A percentile compares a stretch with the other conserved stretches of the same genome.
phyloP scores from a whole-genome alignment of 1,140 invertebrate genomes.

The Alviniconcha marisindica region DNA sequence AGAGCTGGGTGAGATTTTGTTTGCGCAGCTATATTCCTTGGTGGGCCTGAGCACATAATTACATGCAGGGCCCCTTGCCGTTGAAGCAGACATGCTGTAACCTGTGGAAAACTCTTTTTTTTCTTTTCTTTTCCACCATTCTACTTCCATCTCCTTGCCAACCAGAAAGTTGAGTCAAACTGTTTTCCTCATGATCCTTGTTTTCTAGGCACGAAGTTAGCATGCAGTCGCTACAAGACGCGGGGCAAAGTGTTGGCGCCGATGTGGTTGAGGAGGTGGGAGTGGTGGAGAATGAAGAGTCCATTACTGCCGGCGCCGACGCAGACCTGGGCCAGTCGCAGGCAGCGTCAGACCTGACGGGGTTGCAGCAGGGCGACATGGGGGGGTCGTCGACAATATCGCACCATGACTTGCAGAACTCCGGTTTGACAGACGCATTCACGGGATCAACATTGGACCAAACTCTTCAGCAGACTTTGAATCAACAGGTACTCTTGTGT shows the following conservation, averaged over 20 bases:
- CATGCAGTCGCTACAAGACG: constrained; percentile 69
- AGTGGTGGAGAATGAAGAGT: constrained; percentile 56
- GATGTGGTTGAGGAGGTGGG: constrained; percentile 45
- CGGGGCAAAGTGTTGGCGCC: constrained; percentile 42
- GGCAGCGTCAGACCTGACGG: constrained; percentile 49
- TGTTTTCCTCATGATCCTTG: background rate
- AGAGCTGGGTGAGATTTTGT: too few relatives aligned
- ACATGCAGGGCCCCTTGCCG: too few relatives aligned
- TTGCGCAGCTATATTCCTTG: too few relatives aligned
- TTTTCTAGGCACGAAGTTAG: constrained; percentile 78
- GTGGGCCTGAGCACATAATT: too few relatives aligned
- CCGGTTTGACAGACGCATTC: constrained; percentile 58
- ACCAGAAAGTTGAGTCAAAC: too few relatives aligned
- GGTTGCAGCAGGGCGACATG: constrained; percentile 52
- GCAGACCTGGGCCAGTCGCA: constrained; percentile 51
- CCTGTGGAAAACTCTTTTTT: too few relatives aligned
- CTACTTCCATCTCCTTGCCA: too few relatives aligned
- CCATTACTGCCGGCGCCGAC: constrained; percentile 36
- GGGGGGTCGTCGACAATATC: constrained; percentile 49
- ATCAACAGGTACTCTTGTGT: constrained; percentile 58
- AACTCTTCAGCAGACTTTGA: constrained; percentile 63
- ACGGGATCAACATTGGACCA: constrained; percentile 50
- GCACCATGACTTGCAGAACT: constrained; percentile 60
- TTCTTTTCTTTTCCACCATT: too few relatives aligned
- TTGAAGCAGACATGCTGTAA: too few relatives aligned